phyloP scores from a whole-genome alignment of 2,113 vertebrate genomes.

The Sinosuthora webbiana region DNA sequence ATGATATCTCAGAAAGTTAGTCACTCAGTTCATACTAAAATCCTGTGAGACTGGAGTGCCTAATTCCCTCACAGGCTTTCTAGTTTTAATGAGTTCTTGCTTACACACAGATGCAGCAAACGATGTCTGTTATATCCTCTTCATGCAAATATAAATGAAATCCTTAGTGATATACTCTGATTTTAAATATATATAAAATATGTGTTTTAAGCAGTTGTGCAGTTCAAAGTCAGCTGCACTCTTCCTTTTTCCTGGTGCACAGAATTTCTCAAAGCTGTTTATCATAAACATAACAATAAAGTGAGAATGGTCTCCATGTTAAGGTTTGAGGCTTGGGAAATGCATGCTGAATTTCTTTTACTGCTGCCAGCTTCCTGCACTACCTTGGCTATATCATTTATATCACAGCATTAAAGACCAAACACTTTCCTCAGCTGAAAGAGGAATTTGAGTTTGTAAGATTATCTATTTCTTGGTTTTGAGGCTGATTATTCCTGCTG shows the following conservation, averaged over 20 bases:
- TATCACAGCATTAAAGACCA: neutral
- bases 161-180: neutral
- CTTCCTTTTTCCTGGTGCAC: neutral
- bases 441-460: neutral
- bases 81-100: conserved; percentile 22
- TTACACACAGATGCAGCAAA: neutral
- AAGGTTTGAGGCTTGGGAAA: neutral
- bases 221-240: neutral
- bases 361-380: neutral
- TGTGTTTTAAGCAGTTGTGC: neutral
- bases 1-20: conserved; percentile 26
- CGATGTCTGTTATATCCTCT: neutral
- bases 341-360: neutral
- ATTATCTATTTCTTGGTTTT: neutral
- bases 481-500: neutral
- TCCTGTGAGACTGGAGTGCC: neutral
- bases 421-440: neutral
- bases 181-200: neutral
- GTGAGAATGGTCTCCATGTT: neutral
- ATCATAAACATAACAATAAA: neutral
- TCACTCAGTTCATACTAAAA: neutral
- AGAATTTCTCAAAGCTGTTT: neutral
- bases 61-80: conserved; percentile 3
- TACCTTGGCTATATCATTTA: neutral
- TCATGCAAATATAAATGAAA: neutral